Conservation (phyloP, 2,113 vertebrate species). For the Rhinogobius similis region DNA sequence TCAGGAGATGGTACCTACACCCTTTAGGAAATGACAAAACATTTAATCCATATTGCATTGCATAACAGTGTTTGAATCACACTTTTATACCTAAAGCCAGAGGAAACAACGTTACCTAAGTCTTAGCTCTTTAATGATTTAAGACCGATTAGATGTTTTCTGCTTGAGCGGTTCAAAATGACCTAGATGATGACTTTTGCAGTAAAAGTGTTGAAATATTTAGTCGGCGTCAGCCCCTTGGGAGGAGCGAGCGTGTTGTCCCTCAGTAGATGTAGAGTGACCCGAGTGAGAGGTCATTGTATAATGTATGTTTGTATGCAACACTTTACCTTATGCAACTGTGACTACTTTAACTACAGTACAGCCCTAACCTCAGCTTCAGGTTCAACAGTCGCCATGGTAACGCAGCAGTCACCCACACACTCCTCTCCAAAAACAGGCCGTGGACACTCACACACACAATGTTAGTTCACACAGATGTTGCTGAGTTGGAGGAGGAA, state of each 20-base stretch:
- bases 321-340: conserved; percentile 63
- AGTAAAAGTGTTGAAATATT: conserved; percentile 46
- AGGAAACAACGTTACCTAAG: not conserved
- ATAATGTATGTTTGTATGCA: conserved; percentile 20
- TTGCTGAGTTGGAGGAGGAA: conserved; percentile 36
- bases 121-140: not conserved
- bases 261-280: conserved; percentile 13
- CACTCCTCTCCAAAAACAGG: conserved; percentile 26
- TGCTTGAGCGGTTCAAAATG: conserved; percentile 1
- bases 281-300: conserved; percentile 10
- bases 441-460: conserved; percentile 17
- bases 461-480: conserved; percentile 34
- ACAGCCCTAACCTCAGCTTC: conserved; percentile 57
- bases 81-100: not conserved
- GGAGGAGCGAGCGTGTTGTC: conserved; percentile 21
- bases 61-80: not conserved
- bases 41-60: not conserved
- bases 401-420: conserved; percentile 66
- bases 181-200: conserved; percentile 4
- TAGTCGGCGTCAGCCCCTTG: conserved; percentile 27
- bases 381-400: conserved; percentile 71
- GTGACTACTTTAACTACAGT: conserved; percentile 67
- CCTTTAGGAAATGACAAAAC: not conserved
- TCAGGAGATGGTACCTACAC: not conserved
- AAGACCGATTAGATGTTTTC: not conserved